Percentiles rank a stretch among this genome's conserved stretches.
Conservation (phyloP, 23 tunicate species). For the Clavelina lepadiformis region DNA sequence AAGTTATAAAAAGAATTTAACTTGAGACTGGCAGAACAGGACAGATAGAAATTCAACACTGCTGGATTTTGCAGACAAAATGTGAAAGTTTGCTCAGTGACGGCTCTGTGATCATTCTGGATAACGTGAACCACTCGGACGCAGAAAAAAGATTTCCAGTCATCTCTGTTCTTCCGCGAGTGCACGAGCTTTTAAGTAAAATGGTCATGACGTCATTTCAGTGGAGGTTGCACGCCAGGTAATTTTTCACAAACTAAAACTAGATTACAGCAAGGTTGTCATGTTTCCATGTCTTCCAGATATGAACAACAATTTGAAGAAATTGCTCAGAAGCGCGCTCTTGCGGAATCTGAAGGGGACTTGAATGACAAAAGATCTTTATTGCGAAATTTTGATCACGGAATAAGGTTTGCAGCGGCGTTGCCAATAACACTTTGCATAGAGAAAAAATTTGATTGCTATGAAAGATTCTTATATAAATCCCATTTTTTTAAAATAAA, state of each 20-base stretch:
- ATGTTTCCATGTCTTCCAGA: conserved; percentile 12
- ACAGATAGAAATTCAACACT: no score
- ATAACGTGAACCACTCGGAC: conserved; percentile 74
- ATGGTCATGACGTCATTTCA: conserved; percentile 64
- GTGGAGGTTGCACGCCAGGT: conserved; percentile 89
- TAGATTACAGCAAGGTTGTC: neutral
- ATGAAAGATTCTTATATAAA: neutral
- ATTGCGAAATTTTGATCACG: conserved; percentile 43
- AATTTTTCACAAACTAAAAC: neutral
- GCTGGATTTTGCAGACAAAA: conserved; percentile 39
- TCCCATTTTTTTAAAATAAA: neutral
- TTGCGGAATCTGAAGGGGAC: conserved; percentile 39
- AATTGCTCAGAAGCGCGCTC: conserved; percentile 25
- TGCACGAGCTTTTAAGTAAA: conserved; percentile 47
- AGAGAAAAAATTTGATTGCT: neutral
- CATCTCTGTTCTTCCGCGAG: conserved; percentile 66
- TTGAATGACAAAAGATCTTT: conserved; percentile 46
- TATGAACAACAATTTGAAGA: conserved; percentile 61
- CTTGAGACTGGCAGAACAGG: no score
- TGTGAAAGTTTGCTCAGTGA: conserved; percentile 61
- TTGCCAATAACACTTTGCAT: neutral
- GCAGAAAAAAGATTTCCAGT: conserved; percentile 69
- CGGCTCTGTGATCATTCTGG: conserved; percentile 50
- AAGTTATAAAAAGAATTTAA: neutral
- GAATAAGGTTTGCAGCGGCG: conserved; percentile 35